Base-by-base conservation (phyloP, 1,140 invertebrate genomes). In the Thaumatotibia leucotreta region DNA sequence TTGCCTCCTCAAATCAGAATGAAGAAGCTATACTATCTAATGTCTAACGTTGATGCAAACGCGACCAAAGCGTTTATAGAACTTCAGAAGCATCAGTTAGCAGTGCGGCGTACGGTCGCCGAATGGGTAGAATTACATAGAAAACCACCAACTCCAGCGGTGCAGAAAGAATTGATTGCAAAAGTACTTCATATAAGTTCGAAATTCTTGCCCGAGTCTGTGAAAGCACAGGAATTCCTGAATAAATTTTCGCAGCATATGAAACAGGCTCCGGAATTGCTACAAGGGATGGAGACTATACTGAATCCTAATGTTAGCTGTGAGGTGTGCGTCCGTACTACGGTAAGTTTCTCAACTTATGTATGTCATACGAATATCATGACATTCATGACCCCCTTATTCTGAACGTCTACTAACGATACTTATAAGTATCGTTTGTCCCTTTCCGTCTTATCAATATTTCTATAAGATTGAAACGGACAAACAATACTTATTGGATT, bases 11-110 rank as follows among this genome's bases (percentile, higher is more conserved):
- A 95, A 49, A 96, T 98, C 61, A 93, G 97, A 70, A 99, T 99
- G 98, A 98, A 97, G 84, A 98, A 97, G 81, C 88, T 99, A 4
- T 98, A 98, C 81, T 96, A 98, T 83, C 91, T 99, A 4, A 94
- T 98, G 77, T 96, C 96, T 35, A 98, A 97, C 50, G 96, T 99
- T 33, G 98, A 99, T 89, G 96, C 98, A 74, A 96, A 99, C 92
- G 98, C 98, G 1, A 97, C 97, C 0, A 98, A 98, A 90, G 97
- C 97, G n/a, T 98, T 98, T 81, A 96, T 97, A 63, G 98, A 99
- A 86, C 91, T 99, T 54, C 96, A 99, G 80, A 98, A 98, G 85
- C 96, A 97, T 91, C 97, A 98, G 82, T 91, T 97, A 70, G 93
- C 93, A 49, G 96, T 98, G 1, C 92, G 97, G 33, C 94, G 96